Base-by-base conservation (phyloP, 2,113 vertebrate species). In the Poecile atricapillus region DNA sequence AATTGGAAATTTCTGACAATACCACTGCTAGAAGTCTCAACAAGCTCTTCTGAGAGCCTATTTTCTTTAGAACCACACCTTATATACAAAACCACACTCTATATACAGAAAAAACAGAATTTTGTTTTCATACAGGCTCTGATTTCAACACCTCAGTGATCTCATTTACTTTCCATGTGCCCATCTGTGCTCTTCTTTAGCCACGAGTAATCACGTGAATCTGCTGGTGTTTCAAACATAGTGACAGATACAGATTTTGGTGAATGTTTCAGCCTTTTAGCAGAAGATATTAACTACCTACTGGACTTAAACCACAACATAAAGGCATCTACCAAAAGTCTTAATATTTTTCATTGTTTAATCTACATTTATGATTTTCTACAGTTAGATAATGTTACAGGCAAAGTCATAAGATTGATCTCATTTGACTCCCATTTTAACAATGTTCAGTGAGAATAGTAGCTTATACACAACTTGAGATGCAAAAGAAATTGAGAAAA, bases 61-160 rank as follows among this genome's bases (percentile, higher is more conserved):
- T 52, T 75, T 89, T 58, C 46, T 93, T 91, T 47, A 94, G 92
- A 94, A 71, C 5, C 21, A 70, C 87, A 87, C 39, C 82, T 94
- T 39, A 39, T 39, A 69, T 87, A 89, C 2, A 82, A 92, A 95
- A 64, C 68, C 30, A 0, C 63, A 62, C 4, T 78, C 85, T 46
- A 79, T 55, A 55, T 64, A 78, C 7, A 84, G 89, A 87, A n/a
- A 77, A 56, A 94, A 85, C 9, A 80, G n/a, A 86, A 69, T 58
- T 79, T 47, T 84, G 21, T 68, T 93, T 76, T 65, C 35, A 30
- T 67, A 39, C 22, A 58, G 43, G 14, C 9, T 73, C 23, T 2
- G 28, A 87, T 82, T 95, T 94, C 82, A 73, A 93, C 46, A 79
- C 50, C 13, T 94, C 87, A 79, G 49, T 0, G 1, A 87, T 62